Percentiles rank a stretch among this genome's conserved stretches.
Conservation (phyloP, 30 jellyfish, hydroid and myxozoan genomes). For the Hydractinia symbiolongicarpus region DNA sequence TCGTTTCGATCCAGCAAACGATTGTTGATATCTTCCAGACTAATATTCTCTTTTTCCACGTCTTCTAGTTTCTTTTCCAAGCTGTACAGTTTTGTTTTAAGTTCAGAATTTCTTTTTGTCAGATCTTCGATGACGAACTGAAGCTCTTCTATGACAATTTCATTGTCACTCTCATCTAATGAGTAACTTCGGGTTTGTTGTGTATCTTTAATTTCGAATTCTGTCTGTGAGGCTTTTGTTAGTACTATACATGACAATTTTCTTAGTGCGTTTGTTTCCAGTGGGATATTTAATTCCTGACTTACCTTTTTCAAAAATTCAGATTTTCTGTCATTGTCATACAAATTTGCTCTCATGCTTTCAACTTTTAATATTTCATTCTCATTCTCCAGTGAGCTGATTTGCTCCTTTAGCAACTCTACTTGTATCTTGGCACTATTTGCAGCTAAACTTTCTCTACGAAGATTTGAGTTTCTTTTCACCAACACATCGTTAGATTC, state of each 20-base stretch:
- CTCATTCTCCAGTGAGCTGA: slow-evolving; percentile 16
- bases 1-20: slow-evolving; percentile 5
- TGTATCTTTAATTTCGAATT: background rate
- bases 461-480: slow-evolving; percentile 8
- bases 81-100: background rate
- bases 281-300: background rate
- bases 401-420: background rate
- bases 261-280: background rate
- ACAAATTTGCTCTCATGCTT: background rate
- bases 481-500: slow-evolving; percentile 10
- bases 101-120: slow-evolving; percentile 7
- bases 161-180: background rate
- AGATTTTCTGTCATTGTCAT: background rate
- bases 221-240: background rate
- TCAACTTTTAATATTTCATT: slow-evolving; percentile 2
- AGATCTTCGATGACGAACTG: slow-evolving; percentile 16
- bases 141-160: slow-evolving; percentile 14
- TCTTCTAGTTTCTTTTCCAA: background rate
- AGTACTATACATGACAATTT: background rate
- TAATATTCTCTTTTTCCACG: background rate
- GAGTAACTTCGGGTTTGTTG: background rate
- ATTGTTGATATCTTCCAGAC: slow-evolving; percentile 12
- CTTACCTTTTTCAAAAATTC: background rate
- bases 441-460: slow-evolving; percentile 15
- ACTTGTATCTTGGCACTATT: slow-evolving; percentile 8